These are phyloP conservation scores for Corythaeola cristata DNA, from an alignment of 2,113 vertebrate species.

Conservation along the genomic window DNA sequence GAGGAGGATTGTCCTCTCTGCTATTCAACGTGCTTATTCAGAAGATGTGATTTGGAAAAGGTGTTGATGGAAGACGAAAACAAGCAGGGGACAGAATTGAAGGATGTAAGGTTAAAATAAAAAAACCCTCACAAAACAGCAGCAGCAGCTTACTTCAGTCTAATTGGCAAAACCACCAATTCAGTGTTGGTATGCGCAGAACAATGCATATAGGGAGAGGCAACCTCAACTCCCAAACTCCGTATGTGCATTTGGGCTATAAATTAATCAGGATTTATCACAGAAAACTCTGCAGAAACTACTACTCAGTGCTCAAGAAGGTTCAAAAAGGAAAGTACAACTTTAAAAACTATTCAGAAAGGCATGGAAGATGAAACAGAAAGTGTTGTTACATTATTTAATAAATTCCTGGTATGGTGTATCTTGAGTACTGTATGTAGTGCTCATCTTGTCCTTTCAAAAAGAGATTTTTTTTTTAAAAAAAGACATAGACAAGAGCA, in stretches of 20 bases:
- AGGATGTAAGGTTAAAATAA: neutral
- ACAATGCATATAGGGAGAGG: neutral
- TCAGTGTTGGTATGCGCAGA: neutral
- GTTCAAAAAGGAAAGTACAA: neutral
- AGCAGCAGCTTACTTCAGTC: neutral
- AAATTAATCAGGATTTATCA: neutral
- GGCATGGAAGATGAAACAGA: neutral
- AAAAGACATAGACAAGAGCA: neutral
- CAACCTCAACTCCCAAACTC: neutral
- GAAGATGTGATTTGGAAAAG: neutral
- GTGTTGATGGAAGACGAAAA: neutral
- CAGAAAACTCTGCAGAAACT: neutral
- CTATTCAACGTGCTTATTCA: neutral
- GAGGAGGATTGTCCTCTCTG: neutral
- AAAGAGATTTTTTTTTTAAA: neutral
- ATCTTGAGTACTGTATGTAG: neutral
- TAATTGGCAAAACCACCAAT: neutral
- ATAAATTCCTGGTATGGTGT: neutral
- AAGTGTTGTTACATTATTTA: neutral
- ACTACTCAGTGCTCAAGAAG: neutral
- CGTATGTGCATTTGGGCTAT: neutral
- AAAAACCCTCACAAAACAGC: neutral
- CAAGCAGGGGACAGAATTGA: neutral
- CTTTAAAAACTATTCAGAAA: neutral
- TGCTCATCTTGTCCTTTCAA: neutral